Conservation (phyloP, 2,113 vertebrate genomes). For the Etia nguti region DNA sequence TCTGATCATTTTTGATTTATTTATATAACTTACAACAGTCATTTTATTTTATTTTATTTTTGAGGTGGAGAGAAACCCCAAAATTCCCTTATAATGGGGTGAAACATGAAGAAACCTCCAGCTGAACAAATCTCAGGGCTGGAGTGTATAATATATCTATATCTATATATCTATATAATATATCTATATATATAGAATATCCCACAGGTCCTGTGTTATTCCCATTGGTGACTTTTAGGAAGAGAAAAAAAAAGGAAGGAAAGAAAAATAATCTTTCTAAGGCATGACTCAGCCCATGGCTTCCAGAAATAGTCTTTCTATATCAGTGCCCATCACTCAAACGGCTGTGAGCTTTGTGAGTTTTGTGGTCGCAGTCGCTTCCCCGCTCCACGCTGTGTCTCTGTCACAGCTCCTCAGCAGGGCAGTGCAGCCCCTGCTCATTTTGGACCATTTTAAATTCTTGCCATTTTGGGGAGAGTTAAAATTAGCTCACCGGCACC, state of each 20-base stretch:
- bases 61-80: rapidly evolving
- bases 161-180: too few relatives aligned
- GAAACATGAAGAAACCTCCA: rapidly evolving
- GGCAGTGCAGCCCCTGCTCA: background rate
- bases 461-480: background rate
- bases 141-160: too few relatives aligned
- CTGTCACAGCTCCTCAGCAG: background rate
- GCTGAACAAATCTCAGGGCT: background rate
- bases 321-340: background rate
- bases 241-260: background rate
- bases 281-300: background rate
- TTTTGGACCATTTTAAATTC: conserved; percentile 10
- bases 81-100: background rate
- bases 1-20: background rate
- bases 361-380: background rate
- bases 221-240: background rate
- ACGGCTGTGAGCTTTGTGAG: background rate
- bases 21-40: background rate
- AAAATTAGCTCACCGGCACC: conserved; percentile 9
- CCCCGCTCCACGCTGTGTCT: background rate
- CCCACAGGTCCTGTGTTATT: background rate
- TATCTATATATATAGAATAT: too few relatives aligned
- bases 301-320: conserved; percentile 23
- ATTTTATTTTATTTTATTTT: background rate
- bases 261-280: background rate